These are phyloP conservation scores for Globicephala melas DNA, from an alignment of 2,113 vertebrate genomes.

Conservation along the genomic window DNA sequence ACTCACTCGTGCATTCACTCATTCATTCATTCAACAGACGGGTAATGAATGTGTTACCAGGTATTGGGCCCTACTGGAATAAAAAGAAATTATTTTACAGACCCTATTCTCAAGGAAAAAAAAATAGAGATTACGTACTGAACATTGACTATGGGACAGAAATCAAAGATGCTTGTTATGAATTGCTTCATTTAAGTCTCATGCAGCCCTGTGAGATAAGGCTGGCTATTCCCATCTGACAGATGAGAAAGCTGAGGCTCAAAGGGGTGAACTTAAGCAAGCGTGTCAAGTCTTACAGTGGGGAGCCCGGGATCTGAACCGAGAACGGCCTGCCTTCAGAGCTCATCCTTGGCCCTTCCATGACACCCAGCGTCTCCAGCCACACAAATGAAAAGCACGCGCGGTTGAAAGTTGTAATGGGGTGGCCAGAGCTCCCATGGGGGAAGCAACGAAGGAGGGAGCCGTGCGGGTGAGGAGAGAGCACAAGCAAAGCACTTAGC, in stretches of 20 bases:
- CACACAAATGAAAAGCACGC: background rate
- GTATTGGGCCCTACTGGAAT: background rate
- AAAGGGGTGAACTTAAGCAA: background rate
- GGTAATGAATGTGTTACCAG: background rate
- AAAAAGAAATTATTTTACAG: background rate
- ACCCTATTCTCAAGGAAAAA: background rate
- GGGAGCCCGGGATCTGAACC: background rate
- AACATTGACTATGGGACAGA: background rate
- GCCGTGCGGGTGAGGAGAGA: background rate
- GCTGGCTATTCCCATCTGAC: background rate
- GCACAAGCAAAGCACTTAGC: background rate
- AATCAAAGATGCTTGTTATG: background rate
- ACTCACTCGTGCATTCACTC: background rate
- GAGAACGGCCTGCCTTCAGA: background rate
- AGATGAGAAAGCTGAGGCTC: background rate
- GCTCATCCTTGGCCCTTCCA: background rate
- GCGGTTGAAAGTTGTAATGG: background rate
- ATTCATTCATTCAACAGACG: background rate
- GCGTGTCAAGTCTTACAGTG: background rate
- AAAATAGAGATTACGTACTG: background rate
- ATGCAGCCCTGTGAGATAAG: background rate
- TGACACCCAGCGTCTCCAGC: background rate
- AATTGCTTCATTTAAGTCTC: background rate
- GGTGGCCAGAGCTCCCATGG: fast-evolving
- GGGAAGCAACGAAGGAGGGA: background rate